These are phyloP conservation scores for Leptatherina wallacei DNA, from an alignment of 2,797 vertebrate species.

Conservation along the genomic window DNA sequence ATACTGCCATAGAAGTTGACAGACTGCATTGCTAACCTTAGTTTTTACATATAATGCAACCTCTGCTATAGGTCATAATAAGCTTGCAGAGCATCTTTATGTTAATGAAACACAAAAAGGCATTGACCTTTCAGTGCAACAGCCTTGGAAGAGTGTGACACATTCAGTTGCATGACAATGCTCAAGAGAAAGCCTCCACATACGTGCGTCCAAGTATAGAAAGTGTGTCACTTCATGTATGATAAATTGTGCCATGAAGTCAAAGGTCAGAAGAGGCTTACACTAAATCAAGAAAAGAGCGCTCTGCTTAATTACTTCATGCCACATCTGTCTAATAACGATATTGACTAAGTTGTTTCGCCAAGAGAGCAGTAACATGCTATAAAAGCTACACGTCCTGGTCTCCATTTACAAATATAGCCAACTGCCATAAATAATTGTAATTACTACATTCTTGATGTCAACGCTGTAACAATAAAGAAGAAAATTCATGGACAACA, in stretches of 20 bases:
- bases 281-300: constrained; percentile 44
- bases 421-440: constrained; percentile 42
- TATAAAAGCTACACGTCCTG: constrained; percentile 17
- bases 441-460: constrained; percentile 38
- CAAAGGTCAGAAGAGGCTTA: constrained; percentile 58
- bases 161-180: constrained; percentile 4
- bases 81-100: constrained; percentile 10
- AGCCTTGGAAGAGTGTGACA: neutral
- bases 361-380: constrained; percentile 17
- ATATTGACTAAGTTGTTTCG: constrained; percentile 48
- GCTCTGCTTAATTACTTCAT: constrained; percentile 60
- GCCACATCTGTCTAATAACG: constrained; percentile 56
- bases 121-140: constrained; percentile 32
- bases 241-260: constrained; percentile 44
- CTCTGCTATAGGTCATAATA: constrained; percentile 1
- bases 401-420: constrained; percentile 19
- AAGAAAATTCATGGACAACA: neutral
- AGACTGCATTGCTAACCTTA: neutral
- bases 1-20: neutral
- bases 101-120: constrained; percentile 13
- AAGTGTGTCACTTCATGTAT: constrained; percentile 38
- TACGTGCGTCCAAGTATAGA: constrained; percentile 21
- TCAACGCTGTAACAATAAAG: constrained; percentile 3
- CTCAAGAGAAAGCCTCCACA: constrained; percentile 10
- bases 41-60: constrained; percentile 2